phyloP scores from a whole-genome alignment of 2,797 vertebrate species.

The Cynodonichthys magdalenae region DNA sequence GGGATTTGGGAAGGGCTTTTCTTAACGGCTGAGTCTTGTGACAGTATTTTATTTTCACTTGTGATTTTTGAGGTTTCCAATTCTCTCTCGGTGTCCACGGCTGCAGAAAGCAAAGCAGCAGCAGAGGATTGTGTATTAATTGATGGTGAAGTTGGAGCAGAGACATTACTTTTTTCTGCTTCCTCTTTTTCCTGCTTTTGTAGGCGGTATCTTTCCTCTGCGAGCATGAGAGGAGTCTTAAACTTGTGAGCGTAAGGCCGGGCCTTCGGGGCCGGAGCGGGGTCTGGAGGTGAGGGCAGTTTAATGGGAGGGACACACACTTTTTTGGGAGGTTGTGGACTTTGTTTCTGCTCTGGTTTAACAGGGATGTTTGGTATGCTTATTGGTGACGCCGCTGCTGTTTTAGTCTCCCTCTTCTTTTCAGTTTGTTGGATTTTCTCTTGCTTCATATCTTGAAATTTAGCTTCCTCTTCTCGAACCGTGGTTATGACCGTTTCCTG shows the following conservation, averaged over 20 bases:
- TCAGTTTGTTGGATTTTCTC: constrained; percentile 53
- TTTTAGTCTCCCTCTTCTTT: constrained; percentile 52
- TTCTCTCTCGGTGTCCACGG: constrained; percentile 39
- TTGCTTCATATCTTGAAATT: constrained; percentile 57
- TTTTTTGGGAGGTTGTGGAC: constrained; percentile 68
- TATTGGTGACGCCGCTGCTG: constrained; percentile 21
- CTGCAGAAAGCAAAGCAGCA: constrained; percentile 17
- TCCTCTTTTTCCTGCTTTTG: constrained; percentile 81
- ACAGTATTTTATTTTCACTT: constrained; percentile 29
- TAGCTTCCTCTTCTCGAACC: constrained; percentile 38
- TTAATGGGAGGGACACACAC: constrained; percentile 77
- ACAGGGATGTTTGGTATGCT: constrained; percentile 56
- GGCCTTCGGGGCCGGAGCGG: constrained; percentile 59
- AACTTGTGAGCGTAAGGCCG: constrained; percentile 87
- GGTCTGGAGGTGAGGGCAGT: constrained; percentile 79
- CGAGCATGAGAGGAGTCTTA: constrained; percentile 94
- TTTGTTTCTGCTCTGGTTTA: constrained; percentile 67
- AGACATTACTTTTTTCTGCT: constrained; percentile 71
- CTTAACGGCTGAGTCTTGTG: constrained; percentile 50
- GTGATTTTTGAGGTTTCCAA: constrained; percentile 42
- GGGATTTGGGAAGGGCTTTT: constrained; percentile 65
- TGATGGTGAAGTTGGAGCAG: constrained; percentile 69
- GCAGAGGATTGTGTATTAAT: constrained; percentile 17
- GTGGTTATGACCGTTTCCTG: constrained; percentile 34
- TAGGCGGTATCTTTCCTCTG: constrained; percentile 89